A percentile compares a stretch with the other conserved stretches of the same genome.
These are phyloP conservation scores for Prionailurus bengalensis DNA, from an alignment of 2,113 vertebrate species.

Conservation along the genomic window DNA sequence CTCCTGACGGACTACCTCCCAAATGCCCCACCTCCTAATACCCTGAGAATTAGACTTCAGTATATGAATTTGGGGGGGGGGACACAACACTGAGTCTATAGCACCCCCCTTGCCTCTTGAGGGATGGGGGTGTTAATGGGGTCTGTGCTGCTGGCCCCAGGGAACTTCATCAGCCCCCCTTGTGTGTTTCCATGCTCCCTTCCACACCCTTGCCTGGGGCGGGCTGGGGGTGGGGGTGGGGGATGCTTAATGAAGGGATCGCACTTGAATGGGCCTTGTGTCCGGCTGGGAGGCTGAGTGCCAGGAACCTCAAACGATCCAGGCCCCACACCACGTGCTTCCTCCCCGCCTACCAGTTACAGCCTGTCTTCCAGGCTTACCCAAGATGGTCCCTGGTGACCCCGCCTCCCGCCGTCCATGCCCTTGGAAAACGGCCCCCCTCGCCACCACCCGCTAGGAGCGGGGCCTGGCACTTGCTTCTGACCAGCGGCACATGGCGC, in stretches of 20 bases:
- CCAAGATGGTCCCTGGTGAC: too few relatives aligned
- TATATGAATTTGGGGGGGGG: neutral
- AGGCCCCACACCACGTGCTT: neutral
- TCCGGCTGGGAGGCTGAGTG: neutral
- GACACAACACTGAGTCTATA: neutral
- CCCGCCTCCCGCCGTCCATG: neutral
- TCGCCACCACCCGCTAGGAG: too few relatives aligned
- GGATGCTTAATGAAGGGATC: neutral
- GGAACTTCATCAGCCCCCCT: accelerated
- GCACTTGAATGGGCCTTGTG: too few relatives aligned
- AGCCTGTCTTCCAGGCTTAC: neutral
- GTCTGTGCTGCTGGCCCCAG: neutral
- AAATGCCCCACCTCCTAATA: neutral
- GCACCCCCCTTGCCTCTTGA: neutral
- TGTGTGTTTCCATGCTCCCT: neutral
- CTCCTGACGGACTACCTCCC: neutral
- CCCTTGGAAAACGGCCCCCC: accelerated
- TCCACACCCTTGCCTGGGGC: too few relatives aligned
- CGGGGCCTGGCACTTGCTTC: neutral
- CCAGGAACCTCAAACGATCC: neutral
- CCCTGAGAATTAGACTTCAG: neutral
- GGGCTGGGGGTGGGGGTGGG: too few relatives aligned
- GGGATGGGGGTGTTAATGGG: neutral
- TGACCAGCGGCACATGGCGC: neutral
- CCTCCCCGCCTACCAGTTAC: too few relatives aligned